Conservation (phyloP, 1,140 invertebrate genomes). For the Pseudoatta argentina region DNA sequence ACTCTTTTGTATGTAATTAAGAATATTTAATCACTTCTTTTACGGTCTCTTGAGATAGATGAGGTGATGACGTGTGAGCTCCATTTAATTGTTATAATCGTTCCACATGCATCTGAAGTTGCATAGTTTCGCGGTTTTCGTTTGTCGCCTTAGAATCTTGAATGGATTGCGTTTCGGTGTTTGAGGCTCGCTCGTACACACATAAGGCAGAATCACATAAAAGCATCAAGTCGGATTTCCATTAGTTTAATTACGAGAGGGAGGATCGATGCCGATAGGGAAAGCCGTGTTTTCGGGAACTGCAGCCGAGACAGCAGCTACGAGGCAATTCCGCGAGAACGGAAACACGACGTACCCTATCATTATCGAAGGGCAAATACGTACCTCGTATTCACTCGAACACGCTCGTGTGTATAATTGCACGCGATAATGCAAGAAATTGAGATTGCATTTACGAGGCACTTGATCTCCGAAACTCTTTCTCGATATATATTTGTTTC, state of each 20-base stretch:
- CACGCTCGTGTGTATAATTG: neutral
- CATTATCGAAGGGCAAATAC: slow-evolving; percentile 30
- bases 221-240: slow-evolving; percentile 75
- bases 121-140: slow-evolving; percentile 60
- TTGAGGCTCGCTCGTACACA: slow-evolving; percentile 43
- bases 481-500: neutral
- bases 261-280: slow-evolving; percentile 51
- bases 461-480: neutral
- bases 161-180: slow-evolving; percentile 73
- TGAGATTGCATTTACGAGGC: neutral
- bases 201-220: slow-evolving; percentile 64
- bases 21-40: neutral
- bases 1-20: neutral
- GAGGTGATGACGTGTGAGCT: neutral
- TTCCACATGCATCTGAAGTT: slow-evolving; percentile 33
- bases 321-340: slow-evolving; percentile 52
- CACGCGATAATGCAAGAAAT: neutral
- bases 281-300: slow-evolving; percentile 66
- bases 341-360: slow-evolving; percentile 52
- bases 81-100: slow-evolving; percentile 51
- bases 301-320: slow-evolving; percentile 56
- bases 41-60: neutral
- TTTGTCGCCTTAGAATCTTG: slow-evolving; percentile 61
- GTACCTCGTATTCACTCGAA: neutral
- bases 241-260: slow-evolving; percentile 83